A percentile compares a stretch with the other conserved stretches of the same genome.
phyloP scores from a whole-genome alignment of 2,888 invertebrate species.

The Leptura quadrifasciata region DNA sequence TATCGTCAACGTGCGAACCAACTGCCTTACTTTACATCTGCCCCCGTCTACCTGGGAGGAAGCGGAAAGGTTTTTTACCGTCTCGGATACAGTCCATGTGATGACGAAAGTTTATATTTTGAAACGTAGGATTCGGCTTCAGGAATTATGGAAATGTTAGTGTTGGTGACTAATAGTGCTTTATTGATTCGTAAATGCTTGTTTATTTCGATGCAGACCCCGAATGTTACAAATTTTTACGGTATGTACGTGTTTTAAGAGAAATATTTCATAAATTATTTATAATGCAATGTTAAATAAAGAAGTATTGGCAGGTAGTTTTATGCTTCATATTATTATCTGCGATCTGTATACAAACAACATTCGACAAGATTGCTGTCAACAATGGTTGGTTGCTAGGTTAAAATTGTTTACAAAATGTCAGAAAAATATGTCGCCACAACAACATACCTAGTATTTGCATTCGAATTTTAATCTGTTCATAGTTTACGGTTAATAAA shows the following conservation, averaged over 20 bases:
- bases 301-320: not conserved
- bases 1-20: slow-evolving; percentile 20
- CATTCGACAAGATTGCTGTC: slow-evolving; percentile 1
- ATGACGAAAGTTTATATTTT: not conserved
- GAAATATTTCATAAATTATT: not conserved
- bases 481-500: not conserved
- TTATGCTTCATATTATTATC: not conserved
- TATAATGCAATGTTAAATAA: not conserved
- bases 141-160: not conserved
- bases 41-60: slow-evolving; percentile 26
- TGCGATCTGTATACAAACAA: not conserved
- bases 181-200: not conserved
- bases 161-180: not conserved
- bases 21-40: slow-evolving; percentile 32
- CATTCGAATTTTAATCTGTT: no score
- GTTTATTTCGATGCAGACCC: not conserved
- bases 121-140: not conserved
- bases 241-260: not conserved
- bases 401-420: not conserved
- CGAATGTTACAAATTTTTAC: not conserved
- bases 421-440: not conserved
- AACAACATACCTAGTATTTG: not conserved
- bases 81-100: not conserved
- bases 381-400: slow-evolving; percentile 15
- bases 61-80: slow-evolving; percentile 11